Percentiles rank a stretch among this genome's conserved stretches.
phyloP scores from a whole-genome alignment of 2,888 invertebrate genomes.

The Saturnia pavonia region DNA sequence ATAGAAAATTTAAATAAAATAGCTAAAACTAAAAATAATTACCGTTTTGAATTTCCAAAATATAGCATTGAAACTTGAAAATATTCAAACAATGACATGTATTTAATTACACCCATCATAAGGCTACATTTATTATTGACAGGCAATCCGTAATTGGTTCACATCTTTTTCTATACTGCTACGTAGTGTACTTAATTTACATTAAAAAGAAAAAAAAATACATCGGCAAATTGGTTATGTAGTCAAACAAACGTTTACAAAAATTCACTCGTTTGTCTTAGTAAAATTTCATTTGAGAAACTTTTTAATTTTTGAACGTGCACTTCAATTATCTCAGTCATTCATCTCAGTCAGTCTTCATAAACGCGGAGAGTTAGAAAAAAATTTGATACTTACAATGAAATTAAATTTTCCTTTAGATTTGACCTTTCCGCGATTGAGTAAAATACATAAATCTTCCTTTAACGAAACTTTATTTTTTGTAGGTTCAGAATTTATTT shows the following conservation, averaged over 20 bases:
- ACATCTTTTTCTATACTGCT: neutral
- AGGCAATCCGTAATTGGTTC: too few species aligned
- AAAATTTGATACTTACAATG: constrained; percentile 56
- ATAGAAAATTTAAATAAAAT: neutral
- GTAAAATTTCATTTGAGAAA: constrained; percentile 35
- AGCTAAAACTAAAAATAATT: neutral
- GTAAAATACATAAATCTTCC: constrained; percentile 44
- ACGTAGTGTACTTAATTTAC: neutral
- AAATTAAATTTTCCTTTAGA: constrained; percentile 47
- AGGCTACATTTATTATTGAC: too few species aligned
- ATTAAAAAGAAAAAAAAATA: neutral
- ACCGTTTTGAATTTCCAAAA: neutral
- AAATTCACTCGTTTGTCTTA: constrained; percentile 32
- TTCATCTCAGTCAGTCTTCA: constrained; percentile 71
- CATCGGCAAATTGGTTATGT: neutral
- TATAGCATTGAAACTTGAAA: too few species aligned
- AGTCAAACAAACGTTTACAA: constrained; percentile 10
- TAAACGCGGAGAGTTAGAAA: constrained; percentile 48
- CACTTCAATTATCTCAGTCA: constrained; percentile 66
- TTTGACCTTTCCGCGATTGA: constrained; percentile 40
- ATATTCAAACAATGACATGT: too few species aligned
- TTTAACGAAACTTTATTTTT: constrained; percentile 31
- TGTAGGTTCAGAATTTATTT: constrained; percentile 23
- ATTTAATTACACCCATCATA: too few species aligned
- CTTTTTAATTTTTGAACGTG: constrained; percentile 58